Percentiles rank a stretch among this genome's conserved stretches.
These are phyloP conservation scores for Eleginops maclovinus DNA, from an alignment of 2,113 vertebrate species.

Conservation along the genomic window DNA sequence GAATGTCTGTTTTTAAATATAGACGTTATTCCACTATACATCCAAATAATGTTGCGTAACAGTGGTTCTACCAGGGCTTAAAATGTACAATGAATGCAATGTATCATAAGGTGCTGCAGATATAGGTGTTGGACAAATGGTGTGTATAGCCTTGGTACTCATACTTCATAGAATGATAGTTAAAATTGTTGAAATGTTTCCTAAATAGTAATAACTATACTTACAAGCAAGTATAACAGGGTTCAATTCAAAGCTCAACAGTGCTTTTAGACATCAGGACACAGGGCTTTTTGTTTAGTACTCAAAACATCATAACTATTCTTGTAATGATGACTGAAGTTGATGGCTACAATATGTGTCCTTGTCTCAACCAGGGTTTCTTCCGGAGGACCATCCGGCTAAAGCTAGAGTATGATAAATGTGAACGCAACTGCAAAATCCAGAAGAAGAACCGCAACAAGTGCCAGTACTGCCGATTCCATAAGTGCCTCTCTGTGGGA, in stretches of 20 bases:
- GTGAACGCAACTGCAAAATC: conserved; percentile 94
- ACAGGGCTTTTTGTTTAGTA: not conserved
- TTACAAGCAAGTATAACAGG: not conserved
- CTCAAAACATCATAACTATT: not conserved
- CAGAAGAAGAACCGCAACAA: conserved; percentile 99
- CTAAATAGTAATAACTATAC: not conserved
- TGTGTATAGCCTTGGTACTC: not conserved
- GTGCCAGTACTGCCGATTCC: conserved; percentile 97
- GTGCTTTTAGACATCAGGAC: not conserved
- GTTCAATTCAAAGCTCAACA: not conserved
- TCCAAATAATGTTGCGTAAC: not conserved
- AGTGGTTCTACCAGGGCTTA: not conserved
- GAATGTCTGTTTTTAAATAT: not conserved
- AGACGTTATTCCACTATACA: not conserved
- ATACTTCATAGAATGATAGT: too few relatives aligned
- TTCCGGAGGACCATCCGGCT: conserved; percentile 95
- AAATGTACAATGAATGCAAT: conserved; percentile 2
- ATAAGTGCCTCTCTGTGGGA: conserved; percentile 97
- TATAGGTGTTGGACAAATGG: not conserved
- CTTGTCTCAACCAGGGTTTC: conserved; percentile 88
- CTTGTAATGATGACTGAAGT: not conserved
- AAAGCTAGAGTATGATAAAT: conserved; percentile 93
- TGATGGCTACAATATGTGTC: not conserved
- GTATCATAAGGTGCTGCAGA: not conserved
- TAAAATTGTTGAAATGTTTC: not conserved